These are phyloP conservation scores for Acleris cristana DNA, from an alignment of 2,888 invertebrate species.

Conservation along the genomic window DNA sequence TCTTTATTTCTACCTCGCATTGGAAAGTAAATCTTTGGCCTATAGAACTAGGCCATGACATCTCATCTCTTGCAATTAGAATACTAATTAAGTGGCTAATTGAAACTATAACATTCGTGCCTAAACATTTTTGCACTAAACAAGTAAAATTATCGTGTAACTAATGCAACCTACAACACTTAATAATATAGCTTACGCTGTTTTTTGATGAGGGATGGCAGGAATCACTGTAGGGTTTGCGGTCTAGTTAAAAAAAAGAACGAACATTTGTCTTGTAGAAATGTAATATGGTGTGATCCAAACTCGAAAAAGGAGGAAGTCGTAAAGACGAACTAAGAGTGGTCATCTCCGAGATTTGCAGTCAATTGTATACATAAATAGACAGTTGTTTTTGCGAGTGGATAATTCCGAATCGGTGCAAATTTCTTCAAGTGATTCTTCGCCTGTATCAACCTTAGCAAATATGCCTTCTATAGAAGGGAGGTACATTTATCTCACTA, in stretches of 20 bases:
- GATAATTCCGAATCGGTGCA: background rate
- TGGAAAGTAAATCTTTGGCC: conserved; percentile 36
- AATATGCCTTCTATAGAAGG: conserved; percentile 27
- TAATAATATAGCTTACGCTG: conserved; percentile 9
- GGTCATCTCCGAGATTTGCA: no score
- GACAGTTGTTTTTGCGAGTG: no score
- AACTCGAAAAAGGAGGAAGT: no score
- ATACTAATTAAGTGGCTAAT: conserved; percentile 35
- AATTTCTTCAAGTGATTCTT: conserved; percentile 8
- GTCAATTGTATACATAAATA: no score
- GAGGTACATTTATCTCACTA: conserved; percentile 34
- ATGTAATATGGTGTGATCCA: no score
- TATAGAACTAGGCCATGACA: conserved; percentile 50
- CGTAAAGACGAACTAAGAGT: no score
- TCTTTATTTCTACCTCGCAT: conserved; percentile 2
- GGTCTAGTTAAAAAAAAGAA: background rate
- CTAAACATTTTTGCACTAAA: conserved; percentile 51
- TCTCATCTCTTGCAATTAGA: conserved; percentile 42
- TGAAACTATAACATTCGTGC: conserved; percentile 44
- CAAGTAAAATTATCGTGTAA: conserved; percentile 46
- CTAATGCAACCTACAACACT: conserved; percentile 44
- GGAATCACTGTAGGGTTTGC: conserved; percentile 2
- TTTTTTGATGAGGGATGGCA: background rate
- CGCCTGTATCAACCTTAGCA: conserved; percentile 14
- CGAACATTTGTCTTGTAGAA: no score